These are phyloP conservation scores for Trilocha varians DNA, from an alignment of 2,888 invertebrate species.

Conservation along the genomic window DNA sequence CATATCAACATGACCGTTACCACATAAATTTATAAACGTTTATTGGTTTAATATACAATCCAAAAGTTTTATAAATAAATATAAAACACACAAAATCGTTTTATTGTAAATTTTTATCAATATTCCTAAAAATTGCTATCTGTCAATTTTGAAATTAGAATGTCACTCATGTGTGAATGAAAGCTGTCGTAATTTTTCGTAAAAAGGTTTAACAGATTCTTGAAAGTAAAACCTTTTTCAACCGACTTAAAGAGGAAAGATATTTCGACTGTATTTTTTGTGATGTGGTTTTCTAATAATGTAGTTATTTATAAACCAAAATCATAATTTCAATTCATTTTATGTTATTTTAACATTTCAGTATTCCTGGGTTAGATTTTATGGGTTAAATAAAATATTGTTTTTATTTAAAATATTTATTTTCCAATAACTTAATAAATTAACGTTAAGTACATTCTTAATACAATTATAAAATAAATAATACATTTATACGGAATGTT, in stretches of 20 bases:
- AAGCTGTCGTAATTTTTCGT: neutral
- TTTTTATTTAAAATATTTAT: neutral
- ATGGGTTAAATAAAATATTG: constrained; percentile 1
- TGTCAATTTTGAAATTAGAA: constrained; percentile 39
- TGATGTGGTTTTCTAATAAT: no score
- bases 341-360: no score
- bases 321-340: no score
- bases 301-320: no score
- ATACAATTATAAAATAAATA: constrained; percentile 31
- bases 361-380: neutral
- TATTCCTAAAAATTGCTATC: constrained; percentile 29
- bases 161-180: neutral
- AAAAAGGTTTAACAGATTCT: neutral
- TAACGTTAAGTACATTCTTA: constrained; percentile 22
- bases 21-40: constrained; percentile 36
- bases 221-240: no score
- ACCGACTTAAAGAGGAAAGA: no score
- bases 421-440: constrained; percentile 11
- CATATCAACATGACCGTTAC: constrained; percentile 43
- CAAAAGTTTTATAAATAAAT: constrained; percentile 31
- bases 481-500: no score
- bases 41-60: constrained; percentile 20
- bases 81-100: constrained; percentile 32
- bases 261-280: no score
- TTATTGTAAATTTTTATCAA: constrained; percentile 45